phyloP scores from a whole-genome alignment of 2,113 vertebrate species.

The Mola mola region DNA sequence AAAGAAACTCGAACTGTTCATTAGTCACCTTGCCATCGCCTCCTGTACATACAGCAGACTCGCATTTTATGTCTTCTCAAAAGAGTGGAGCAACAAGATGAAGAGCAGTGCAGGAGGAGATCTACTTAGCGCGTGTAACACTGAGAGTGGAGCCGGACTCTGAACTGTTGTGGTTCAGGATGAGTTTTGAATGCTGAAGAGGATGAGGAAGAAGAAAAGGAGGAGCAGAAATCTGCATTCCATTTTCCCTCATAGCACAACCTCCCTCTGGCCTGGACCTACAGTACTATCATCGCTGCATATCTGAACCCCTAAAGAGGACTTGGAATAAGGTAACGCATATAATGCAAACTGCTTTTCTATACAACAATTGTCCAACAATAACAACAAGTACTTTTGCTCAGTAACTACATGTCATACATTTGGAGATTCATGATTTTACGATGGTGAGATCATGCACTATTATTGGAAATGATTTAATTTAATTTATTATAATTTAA shows the following conservation, averaged over 20 bases:
- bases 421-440: too few relatives aligned
- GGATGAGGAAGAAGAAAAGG: neutral
- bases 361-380: too few relatives aligned
- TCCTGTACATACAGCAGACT: neutral
- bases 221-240: conserved; percentile 30
- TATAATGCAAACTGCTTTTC: too few relatives aligned
- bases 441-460: too few relatives aligned
- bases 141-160: neutral
- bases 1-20: too few relatives aligned
- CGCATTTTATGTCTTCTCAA: neutral
- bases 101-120: conserved; percentile 15
- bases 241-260: neutral
- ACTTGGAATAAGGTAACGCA: too few relatives aligned
- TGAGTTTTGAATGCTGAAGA: conserved; percentile 58
- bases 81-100: conserved; percentile 2
- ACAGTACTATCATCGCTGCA: too few relatives aligned
- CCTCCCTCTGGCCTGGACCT: conserved; percentile 21
- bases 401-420: too few relatives aligned
- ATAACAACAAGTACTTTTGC: too few relatives aligned
- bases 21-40: neutral
- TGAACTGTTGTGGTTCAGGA: conserved; percentile 37
- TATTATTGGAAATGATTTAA: too few relatives aligned
- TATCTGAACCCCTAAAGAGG: too few relatives aligned
- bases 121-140: neutral
- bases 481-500: too few relatives aligned